Conservation (phyloP, 2,888 invertebrate genomes). For the Leptogaster cylindrica region DNA sequence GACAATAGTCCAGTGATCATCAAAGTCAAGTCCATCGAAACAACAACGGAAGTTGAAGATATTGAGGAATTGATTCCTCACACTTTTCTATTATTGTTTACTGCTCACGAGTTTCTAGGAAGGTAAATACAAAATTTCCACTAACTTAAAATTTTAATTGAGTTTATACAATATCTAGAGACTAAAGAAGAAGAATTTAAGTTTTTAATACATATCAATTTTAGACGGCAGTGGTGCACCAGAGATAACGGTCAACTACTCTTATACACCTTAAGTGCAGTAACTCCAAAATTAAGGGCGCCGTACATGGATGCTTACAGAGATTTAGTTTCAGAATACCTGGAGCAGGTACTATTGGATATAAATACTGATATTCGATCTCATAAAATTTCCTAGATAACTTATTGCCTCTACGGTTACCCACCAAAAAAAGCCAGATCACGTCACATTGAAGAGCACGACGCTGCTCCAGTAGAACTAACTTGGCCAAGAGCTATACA, state of each 20-base stretch:
- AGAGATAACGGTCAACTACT: slow-evolving; percentile 78
- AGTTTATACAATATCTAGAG: too few relatives aligned
- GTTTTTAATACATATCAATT: too few relatives aligned
- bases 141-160: too few relatives aligned
- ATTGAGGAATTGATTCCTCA: slow-evolving; percentile 70
- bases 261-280: slow-evolving; percentile 76
- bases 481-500: slow-evolving; percentile 78
- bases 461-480: slow-evolving; percentile 71
- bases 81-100: slow-evolving; percentile 78
- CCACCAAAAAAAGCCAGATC: slow-evolving; percentile 72
- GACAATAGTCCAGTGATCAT: slow-evolving; percentile 69
- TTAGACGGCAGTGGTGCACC: slow-evolving; percentile 78
- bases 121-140: slow-evolving; percentile 62
- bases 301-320: slow-evolving; percentile 69
- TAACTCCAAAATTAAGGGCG: slow-evolving; percentile 73
- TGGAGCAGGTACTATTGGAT: slow-evolving; percentile 72
- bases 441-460: slow-evolving; percentile 66
- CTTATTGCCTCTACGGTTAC: slow-evolving; percentile 85
- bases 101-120: slow-evolving; percentile 85
- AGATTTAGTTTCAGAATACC: slow-evolving; percentile 75
- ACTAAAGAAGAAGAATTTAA: too few relatives aligned
- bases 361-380: not conserved
- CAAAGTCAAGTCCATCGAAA: slow-evolving; percentile 50
- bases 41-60: slow-evolving; percentile 59
- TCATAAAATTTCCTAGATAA: slow-evolving; percentile 54